phyloP scores from a whole-genome alignment of 1,140 invertebrate species.

The Drosophila ohnishii region DNA sequence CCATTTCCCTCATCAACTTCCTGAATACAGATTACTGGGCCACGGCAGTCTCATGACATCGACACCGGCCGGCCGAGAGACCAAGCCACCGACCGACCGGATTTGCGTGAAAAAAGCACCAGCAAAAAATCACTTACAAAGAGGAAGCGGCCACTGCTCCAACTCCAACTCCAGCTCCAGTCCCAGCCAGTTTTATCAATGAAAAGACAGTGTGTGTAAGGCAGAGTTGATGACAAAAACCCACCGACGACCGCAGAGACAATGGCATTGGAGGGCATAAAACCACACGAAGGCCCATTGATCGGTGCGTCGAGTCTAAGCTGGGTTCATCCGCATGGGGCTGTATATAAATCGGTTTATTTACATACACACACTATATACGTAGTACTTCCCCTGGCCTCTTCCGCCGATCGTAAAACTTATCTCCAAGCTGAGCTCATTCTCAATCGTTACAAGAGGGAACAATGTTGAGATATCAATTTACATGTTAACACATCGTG shows the following conservation, averaged over 20 bases:
- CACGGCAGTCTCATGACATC: constrained; percentile 63
- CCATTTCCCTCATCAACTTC: constrained; percentile 36
- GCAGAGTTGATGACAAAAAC: constrained; percentile 45
- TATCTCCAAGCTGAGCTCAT: constrained; percentile 14
- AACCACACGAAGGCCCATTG: constrained; percentile 62
- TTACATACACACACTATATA: constrained; percentile 14
- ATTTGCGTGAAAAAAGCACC: constrained; percentile 41
- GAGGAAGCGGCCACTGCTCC: constrained; percentile 59
- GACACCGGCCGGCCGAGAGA: constrained; percentile 22
- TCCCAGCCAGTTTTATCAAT: constrained; percentile 70
- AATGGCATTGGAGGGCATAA: constrained; percentile 56
- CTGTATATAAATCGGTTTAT: constrained; percentile 51
- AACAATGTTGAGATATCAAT: constrained; percentile 63
- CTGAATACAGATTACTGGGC: constrained; percentile 38
- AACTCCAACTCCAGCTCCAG: constrained; percentile 38
- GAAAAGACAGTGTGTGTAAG: constrained; percentile 61
- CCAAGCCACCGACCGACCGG: constrained; percentile 46
- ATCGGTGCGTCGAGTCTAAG: constrained; percentile 35
- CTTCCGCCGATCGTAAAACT: constrained; percentile 38
- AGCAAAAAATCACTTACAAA: constrained; percentile 70
- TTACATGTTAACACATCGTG: constrained; percentile 73
- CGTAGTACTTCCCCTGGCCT: constrained; percentile 8
- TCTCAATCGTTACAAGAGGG: constrained; percentile 28
- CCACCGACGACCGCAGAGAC: constrained; percentile 46
- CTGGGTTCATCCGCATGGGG: constrained; percentile 39